These are phyloP conservation scores for Hofmannophila pseudospretella DNA, from an alignment of 2,888 invertebrate species.

Conservation along the genomic window DNA sequence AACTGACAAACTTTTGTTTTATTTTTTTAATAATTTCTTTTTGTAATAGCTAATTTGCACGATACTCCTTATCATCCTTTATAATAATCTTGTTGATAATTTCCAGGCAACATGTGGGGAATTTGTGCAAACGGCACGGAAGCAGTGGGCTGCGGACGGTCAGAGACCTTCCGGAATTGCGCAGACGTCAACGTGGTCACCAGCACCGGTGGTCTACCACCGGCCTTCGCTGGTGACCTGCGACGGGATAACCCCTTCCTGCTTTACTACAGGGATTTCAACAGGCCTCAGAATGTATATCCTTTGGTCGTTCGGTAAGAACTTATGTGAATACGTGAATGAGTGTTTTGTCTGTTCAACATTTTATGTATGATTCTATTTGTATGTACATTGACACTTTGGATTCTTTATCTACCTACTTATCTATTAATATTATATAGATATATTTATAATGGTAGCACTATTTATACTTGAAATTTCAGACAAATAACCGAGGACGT, in stretches of 20 bases:
- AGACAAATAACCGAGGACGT: slow-evolving; percentile 42
- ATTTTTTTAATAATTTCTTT: too few species aligned
- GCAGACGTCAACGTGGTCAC: slow-evolving; percentile 91
- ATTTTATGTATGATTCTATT: too few species aligned
- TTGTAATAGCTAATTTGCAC: too few species aligned
- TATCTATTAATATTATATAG: too few species aligned
- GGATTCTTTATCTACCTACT: too few species aligned
- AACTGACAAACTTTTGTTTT: too few species aligned
- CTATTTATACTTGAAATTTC: slow-evolving; percentile 45
- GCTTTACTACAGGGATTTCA: slow-evolving; percentile 85
- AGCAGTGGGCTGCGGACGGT: slow-evolving; percentile 92
- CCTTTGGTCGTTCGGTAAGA: slow-evolving; percentile 86
- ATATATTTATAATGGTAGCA: too few species aligned
- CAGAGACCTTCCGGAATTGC: slow-evolving; percentile 94
- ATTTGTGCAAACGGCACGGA: slow-evolving; percentile 90
- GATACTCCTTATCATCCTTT: too few species aligned
- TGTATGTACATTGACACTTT: too few species aligned
- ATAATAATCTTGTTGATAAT: neutral
- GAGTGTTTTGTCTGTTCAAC: too few species aligned
- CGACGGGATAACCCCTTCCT: slow-evolving; percentile 83
- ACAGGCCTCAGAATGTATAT: slow-evolving; percentile 81
- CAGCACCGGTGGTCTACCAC: slow-evolving; percentile 86
- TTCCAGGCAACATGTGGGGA: slow-evolving; percentile 93
- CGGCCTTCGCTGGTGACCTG: slow-evolving; percentile 81
- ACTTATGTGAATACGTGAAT: too few species aligned